phyloP scores from a whole-genome alignment of 92 coral and sea anemone genomes.

The Epizoanthus scotinus region DNA sequence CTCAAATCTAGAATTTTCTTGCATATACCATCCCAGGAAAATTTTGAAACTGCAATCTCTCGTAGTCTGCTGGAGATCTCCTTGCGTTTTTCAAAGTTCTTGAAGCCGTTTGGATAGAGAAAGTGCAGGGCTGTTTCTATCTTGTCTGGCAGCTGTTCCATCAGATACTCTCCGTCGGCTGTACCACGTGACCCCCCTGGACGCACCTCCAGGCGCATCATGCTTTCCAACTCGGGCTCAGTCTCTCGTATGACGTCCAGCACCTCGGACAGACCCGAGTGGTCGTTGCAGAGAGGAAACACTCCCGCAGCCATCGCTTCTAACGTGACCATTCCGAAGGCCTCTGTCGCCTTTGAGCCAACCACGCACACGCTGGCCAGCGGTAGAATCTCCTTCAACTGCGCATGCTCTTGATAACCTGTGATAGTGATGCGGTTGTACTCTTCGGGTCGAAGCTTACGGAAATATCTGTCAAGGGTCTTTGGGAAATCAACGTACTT shows the following conservation, averaged over 20 bases:
- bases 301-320: constrained; percentile 96
- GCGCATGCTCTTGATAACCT: constrained; percentile 78
- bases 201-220: constrained; percentile 71
- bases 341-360: constrained; percentile 75
- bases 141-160: constrained; percentile 70
- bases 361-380: constrained; percentile 73
- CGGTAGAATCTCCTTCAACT: constrained; percentile 78
- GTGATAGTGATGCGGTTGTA: constrained; percentile 71
- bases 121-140: constrained; percentile 63
- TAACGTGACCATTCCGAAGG: constrained; percentile 88
- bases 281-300: constrained; percentile 76
- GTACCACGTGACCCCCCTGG: constrained; percentile 82
- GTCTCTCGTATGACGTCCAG: constrained; percentile 67
- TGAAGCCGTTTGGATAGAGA: constrained; percentile 77
- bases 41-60: constrained; percentile 71
- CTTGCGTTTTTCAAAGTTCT: constrained; percentile 52
- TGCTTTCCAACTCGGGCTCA: constrained; percentile 70
- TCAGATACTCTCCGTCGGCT: constrained; percentile 80
- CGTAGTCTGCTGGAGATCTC: constrained; percentile 74
- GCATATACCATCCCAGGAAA: constrained; percentile 86
- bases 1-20: constrained; percentile 61
- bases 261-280: constrained; percentile 81
- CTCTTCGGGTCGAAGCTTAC: constrained; percentile 67
- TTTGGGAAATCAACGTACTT: constrained; percentile 80
- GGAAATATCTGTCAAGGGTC: constrained; percentile 61